Percentiles rank a stretch among this genome's conserved stretches.
Conservation (phyloP, 1,140 invertebrate species). For the Trichonephila clavata region DNA sequence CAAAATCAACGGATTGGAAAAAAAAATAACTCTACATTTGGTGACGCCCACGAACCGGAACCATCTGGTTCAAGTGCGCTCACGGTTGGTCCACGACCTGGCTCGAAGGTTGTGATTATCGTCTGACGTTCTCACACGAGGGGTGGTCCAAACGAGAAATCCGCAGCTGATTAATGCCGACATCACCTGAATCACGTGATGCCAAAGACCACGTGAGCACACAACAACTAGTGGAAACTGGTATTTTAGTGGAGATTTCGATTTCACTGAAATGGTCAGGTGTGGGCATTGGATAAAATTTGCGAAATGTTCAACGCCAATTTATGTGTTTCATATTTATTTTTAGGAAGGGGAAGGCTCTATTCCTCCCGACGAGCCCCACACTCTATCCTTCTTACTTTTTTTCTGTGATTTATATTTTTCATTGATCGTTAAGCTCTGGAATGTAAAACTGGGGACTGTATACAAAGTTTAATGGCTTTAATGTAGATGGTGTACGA, state of each 20-base stretch:
- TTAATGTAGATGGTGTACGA: too few species aligned
- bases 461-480: background rate
- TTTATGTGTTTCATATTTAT: slow-evolving; percentile 39
- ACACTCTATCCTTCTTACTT: background rate
- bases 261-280: background rate
- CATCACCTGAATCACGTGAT: slow-evolving; percentile 61
- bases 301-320: background rate
- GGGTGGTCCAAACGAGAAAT: slow-evolving; percentile 50
- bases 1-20: slow-evolving; percentile 68
- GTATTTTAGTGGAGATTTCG: slow-evolving; percentile 26
- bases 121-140: slow-evolving; percentile 70
- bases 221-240: background rate
- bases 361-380: background rate
- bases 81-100: slow-evolving; percentile 68
- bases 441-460: background rate
- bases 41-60: slow-evolving; percentile 71
- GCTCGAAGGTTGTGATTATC: slow-evolving; percentile 71
- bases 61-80: slow-evolving; percentile 63
- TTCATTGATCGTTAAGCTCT: slow-evolving; percentile 5
- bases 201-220: slow-evolving; percentile 30
- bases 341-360: background rate
- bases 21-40: slow-evolving; percentile 52
- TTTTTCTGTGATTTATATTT: slow-evolving; percentile 20
- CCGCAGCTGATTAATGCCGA: slow-evolving; percentile 68
- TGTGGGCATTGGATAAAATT: background rate